Conservation (phyloP, 2,113 vertebrate genomes). For the Gallinago jamesoni region DNA sequence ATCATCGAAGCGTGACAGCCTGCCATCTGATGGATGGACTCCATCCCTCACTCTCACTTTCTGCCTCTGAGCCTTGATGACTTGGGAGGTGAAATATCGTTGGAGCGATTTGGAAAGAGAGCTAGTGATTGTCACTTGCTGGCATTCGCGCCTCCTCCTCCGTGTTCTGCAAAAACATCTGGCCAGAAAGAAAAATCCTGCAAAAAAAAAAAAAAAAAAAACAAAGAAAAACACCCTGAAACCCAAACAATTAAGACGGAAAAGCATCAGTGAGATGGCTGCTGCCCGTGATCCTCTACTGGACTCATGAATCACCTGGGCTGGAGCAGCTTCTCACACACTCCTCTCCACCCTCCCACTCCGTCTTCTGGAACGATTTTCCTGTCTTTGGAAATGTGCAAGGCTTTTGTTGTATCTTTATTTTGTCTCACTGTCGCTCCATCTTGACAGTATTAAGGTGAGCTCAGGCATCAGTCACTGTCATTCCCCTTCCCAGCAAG, state of each 20-base stretch:
- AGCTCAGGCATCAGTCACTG: neutral
- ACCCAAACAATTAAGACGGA: neutral
- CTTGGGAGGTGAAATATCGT: constrained; percentile 34
- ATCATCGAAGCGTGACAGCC: constrained; percentile 75
- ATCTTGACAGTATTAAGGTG: neutral
- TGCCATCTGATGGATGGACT: constrained; percentile 53
- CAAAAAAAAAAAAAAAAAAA: neutral
- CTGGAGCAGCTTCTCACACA: neutral
- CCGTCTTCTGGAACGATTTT: constrained; percentile 1
- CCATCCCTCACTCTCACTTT: constrained; percentile 55
- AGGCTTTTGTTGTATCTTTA: neutral
- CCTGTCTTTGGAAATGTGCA: constrained; percentile 34
- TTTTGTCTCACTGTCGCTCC: constrained; percentile 4
- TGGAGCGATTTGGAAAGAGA: neutral
- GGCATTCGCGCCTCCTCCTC: neutral
- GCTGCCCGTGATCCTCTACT: neutral
- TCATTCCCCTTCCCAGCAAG: neutral
- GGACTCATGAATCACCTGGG: neutral
- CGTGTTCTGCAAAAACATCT: constrained; percentile 31
- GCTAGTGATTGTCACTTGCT: neutral
- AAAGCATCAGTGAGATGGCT: neutral
- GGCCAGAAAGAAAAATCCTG: constrained; percentile 40
- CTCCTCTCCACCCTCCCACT: neutral
- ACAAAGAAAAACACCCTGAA: neutral
- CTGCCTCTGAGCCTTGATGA: constrained; percentile 46